phyloP scores from a whole-genome alignment of 2,113 vertebrate genomes.

The Phyllostomus discolor region DNA sequence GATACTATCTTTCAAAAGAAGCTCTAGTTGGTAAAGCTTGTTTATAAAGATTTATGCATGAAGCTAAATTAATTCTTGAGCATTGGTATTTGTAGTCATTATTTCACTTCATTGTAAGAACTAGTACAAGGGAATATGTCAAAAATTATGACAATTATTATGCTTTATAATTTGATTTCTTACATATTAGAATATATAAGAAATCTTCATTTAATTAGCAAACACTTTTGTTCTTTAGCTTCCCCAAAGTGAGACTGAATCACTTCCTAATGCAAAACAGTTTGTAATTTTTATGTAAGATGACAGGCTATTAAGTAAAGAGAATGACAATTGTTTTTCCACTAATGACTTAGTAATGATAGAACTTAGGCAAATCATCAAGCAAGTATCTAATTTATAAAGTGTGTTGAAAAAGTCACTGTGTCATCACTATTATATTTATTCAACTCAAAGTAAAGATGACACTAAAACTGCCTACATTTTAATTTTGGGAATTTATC shows the following conservation, averaged over 20 bases:
- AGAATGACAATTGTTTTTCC: constrained; percentile 58
- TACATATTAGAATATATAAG: constrained; percentile 3
- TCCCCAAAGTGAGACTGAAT: constrained; percentile 36
- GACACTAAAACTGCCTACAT: neutral
- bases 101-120: constrained; percentile 48
- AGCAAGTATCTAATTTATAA: constrained; percentile 36
- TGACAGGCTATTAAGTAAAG: constrained; percentile 49
- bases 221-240: constrained; percentile 29
- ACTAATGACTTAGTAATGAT: constrained; percentile 17
- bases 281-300: constrained; percentile 51
- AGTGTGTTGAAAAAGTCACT: neutral
- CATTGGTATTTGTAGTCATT: constrained; percentile 37
- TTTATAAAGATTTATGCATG: constrained; percentile 55
- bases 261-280: constrained; percentile 23
- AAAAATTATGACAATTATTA: constrained; percentile 55
- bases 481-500: neutral
- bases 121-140: constrained; percentile 62
- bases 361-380: constrained; percentile 15
- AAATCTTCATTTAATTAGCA: constrained; percentile 65
- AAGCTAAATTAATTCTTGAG: constrained; percentile 41
- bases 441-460: neutral
- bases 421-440: neutral
- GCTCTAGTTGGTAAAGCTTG: neutral
- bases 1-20: constrained; percentile 30
- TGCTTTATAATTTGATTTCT: constrained; percentile 59